Base-by-base conservation (phyloP, 2,113 vertebrate genomes). In the Paedocypris sp. region DNA sequence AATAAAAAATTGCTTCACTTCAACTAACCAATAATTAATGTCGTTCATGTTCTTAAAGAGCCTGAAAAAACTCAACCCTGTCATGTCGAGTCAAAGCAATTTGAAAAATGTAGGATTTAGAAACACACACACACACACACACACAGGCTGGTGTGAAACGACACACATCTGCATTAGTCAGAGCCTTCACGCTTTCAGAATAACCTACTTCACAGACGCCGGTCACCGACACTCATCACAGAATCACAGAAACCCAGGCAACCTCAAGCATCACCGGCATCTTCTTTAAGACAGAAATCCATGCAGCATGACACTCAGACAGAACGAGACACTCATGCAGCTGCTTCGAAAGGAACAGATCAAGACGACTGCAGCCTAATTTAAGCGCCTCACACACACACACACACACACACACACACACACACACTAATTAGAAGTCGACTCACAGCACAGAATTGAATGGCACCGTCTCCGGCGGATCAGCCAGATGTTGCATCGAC, bases 391-490 rank as follows among this genome's bases (percentile, higher is more conserved):
- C n/a, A 5, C 18, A 43, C 18, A 33, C 38, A 46, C 60, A 46
- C 39, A 54, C 58, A 61, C 26, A 38, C 35, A 41, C 52, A 45
- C 59, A 51, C 32, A 64, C n/a, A n/a, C 15, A 47, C 43, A 66
- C 39, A 29, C 33, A 65, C 22, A 7, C 49, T 18, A 46, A 10
- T 58, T 2, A 8, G 15, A 53, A 53, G 39, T 58, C 8, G 39
- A 64, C 62, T 64, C 52, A 64, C 62, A 64, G 50, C 19, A 43
- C 15, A 13, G 22, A 36, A 39, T 36, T 31, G 60, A 70, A 59
- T 49, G 80, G 73, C 80, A 85, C 72, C 79, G 72, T 66, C 62
- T 62, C 51, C 59, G 64, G 29, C 16, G 1, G 0, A 28, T 25
- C 50, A 36, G 33, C 64, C 53, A 64, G 60, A 32, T 63, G 47